These are phyloP conservation scores for Rhopalosiphum padi DNA, from an alignment of 1,140 invertebrate genomes.

Conservation along the genomic window DNA sequence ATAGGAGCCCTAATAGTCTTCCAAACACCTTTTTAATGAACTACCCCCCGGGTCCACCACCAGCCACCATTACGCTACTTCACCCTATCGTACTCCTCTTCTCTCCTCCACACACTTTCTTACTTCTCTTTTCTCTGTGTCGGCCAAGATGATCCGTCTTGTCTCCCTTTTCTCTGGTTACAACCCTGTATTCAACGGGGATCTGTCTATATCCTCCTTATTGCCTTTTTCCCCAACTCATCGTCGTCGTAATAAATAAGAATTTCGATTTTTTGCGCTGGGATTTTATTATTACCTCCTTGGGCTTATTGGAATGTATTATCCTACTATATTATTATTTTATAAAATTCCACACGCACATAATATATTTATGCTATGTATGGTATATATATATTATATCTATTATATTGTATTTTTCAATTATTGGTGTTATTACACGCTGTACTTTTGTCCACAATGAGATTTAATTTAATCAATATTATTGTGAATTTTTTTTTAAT, in stretches of 20 bases:
- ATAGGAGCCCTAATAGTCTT: slow-evolving; percentile 62
- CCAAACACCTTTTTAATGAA: slow-evolving; percentile 64
- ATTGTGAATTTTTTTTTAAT: not conserved
- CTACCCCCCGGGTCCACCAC: slow-evolving; percentile 61
- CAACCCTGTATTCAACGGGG: slow-evolving; percentile 53
- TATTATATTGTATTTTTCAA: not conserved
- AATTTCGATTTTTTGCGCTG: slow-evolving; percentile 41
- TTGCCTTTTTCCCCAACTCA: slow-evolving; percentile 59
- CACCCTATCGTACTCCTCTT: not conserved
- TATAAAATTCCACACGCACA: slow-evolving; percentile 58
- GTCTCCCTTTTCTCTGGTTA: slow-evolving; percentile 19
- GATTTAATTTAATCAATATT: not conserved
- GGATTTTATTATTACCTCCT: slow-evolving; percentile 48
- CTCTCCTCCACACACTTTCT: not conserved
- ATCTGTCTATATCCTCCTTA: slow-evolving; percentile 30
- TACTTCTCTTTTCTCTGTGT: slow-evolving; percentile 46
- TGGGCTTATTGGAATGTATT: slow-evolving; percentile 43
- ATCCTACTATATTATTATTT: slow-evolving; percentile 36
- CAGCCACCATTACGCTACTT: not conserved
- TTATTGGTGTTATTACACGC: not conserved
- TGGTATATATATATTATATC: not conserved
- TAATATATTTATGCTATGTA: not conserved
- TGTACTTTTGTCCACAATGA: not conserved
- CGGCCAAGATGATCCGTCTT: slow-evolving; percentile 53
- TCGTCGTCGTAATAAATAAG: slow-evolving; percentile 52